Evolutionary conservation across 2,797 vertebrate species (phyloP).

Genomic region (Myotis daubentonii): DNA sequence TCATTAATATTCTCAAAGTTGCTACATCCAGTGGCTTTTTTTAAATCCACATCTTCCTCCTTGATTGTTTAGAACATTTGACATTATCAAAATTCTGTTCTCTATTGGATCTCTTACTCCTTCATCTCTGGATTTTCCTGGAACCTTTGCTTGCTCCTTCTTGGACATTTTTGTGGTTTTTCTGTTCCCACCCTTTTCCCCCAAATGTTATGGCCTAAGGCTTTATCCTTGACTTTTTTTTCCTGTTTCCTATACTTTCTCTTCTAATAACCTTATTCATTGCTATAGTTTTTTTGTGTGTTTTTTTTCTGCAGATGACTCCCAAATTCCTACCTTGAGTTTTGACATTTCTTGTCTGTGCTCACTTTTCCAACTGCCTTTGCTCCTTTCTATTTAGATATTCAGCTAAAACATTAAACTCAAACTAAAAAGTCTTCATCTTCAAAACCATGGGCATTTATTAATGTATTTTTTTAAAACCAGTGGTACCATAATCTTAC

Average conservation of each 20-base stretch:
- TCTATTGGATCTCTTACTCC: background rate
- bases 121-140: background rate
- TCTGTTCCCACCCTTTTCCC: background rate
- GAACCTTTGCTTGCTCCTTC: background rate
- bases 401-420: constrained; percentile 8
- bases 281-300: background rate
- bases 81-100: background rate
- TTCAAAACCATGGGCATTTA: background rate
- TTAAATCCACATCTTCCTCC: background rate
- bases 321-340: background rate
- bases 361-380: background rate
- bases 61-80: background rate
- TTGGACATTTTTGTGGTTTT: background rate
- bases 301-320: background rate
- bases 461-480: background rate
- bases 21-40: background rate
- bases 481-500: background rate
- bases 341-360: background rate
- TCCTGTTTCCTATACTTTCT: background rate
- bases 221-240: background rate
- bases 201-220: background rate
- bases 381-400: background rate
- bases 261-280: background rate
- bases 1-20: background rate
- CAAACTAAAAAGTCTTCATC: background rate